Evolutionary conservation across 2,113 vertebrate species (phyloP).

Genomic region (Laticauda laticaudata): DNA sequence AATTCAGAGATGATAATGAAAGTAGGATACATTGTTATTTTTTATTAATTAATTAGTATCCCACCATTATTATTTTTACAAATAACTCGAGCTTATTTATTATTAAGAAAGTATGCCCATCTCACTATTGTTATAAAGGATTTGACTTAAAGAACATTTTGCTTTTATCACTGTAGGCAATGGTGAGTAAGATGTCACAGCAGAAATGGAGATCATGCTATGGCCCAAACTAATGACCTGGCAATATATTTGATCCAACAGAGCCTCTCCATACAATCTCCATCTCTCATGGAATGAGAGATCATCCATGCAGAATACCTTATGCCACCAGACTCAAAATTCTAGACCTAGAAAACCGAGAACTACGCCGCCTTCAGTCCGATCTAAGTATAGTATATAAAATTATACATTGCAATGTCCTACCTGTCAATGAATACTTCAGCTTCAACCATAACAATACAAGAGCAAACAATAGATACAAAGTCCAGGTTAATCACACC

Average conservation of each 20-base stretch:
- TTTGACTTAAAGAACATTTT: not conserved
- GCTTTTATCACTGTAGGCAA: not conserved
- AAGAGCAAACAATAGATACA: no score
- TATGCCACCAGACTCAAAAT: no score
- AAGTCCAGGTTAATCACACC: no score
- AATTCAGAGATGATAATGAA: not conserved
- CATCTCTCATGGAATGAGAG: not conserved
- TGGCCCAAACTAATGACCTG: not conserved
- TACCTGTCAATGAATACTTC: no score
- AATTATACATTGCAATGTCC: no score
- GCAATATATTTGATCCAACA: not conserved
- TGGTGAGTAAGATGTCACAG: not conserved
- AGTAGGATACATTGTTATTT: not conserved
- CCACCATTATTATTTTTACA: no score
- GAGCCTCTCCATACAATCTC: not conserved
- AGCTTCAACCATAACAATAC: no score
- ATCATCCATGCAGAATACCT: not conserved
- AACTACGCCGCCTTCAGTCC: no score
- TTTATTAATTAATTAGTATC: no score
- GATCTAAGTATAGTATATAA: no score
- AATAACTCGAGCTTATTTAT: no score
- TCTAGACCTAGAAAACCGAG: no score
- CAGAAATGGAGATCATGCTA: not conserved
- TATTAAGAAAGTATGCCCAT: not conserved
- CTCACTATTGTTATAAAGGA: not conserved